These are phyloP conservation scores for Phaethon lepturus DNA, from an alignment of 2,113 vertebrate species.

Conservation along the genomic window DNA sequence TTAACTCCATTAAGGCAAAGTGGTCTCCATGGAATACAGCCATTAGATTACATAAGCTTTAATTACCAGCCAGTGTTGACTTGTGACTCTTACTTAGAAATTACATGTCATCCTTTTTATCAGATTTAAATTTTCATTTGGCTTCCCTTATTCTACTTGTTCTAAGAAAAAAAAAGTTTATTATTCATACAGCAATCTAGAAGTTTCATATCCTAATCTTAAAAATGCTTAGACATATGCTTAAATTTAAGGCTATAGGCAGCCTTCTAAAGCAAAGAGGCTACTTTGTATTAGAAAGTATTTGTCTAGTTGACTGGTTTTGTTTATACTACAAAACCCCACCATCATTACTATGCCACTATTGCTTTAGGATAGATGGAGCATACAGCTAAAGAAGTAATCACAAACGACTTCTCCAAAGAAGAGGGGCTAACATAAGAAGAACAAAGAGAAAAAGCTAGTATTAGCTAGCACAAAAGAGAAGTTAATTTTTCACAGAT, in stretches of 20 bases:
- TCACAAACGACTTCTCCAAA: not conserved
- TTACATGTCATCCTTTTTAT: constrained; percentile 31
- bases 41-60: constrained; percentile 60
- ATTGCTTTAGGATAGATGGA: not conserved
- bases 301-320: not conserved
- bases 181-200: not conserved
- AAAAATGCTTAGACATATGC: not conserved
- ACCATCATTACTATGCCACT: not conserved
- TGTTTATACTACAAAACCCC: not conserved
- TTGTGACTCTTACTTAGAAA: constrained; percentile 48
- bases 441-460: not conserved
- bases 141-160: not conserved
- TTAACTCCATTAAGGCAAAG: constrained; percentile 51
- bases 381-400: not conserved
- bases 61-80: constrained; percentile 50
- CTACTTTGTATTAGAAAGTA: not conserved
- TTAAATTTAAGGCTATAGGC: not conserved
- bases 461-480: not conserved
- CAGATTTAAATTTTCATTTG: constrained; percentile 34
- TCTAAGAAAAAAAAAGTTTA: not conserved
- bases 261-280: not conserved
- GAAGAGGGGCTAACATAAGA: not conserved
- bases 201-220: not conserved
- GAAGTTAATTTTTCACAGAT: not conserved
- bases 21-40: constrained; percentile 33